These are phyloP conservation scores for Branchellion lobata DNA, from an alignment of 2,888 invertebrate genomes.

Conservation along the genomic window DNA sequence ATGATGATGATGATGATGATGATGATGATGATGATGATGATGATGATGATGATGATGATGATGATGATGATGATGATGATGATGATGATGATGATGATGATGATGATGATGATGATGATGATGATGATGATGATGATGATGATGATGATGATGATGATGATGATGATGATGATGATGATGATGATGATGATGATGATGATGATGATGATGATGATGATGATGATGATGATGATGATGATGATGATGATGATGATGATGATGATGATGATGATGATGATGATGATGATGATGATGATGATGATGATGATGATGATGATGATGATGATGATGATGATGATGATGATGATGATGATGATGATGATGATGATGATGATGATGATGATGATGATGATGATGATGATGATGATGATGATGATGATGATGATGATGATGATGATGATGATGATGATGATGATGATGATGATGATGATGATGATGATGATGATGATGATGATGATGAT, in stretches of 20 bases:
- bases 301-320: conserved; percentile 9
- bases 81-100: conserved; percentile 17
- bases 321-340: conserved; percentile 1
- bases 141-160: not conserved
- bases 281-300: conserved; percentile 26
- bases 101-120: conserved; percentile 6
- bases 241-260: conserved; percentile 38
- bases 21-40: conserved; percentile 14
- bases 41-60: conserved; percentile 18
- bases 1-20: conserved; percentile 38
- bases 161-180: not conserved
- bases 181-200: not conserved
- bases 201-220: conserved; percentile 25
- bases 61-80: conserved; percentile 32
- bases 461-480: conserved; percentile 15
- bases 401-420: conserved; percentile 13
- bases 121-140: not conserved
- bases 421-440: conserved; percentile 12
- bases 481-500: conserved; percentile 5
- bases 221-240: conserved; percentile 39
- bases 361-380: not conserved
- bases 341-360: not conserved
- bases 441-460: conserved; percentile 3
- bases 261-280: conserved; percentile 38
- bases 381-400: not conserved